These are phyloP conservation scores for Epinotia brunnichana DNA, from an alignment of 2,888 invertebrate genomes.

Conservation along the genomic window DNA sequence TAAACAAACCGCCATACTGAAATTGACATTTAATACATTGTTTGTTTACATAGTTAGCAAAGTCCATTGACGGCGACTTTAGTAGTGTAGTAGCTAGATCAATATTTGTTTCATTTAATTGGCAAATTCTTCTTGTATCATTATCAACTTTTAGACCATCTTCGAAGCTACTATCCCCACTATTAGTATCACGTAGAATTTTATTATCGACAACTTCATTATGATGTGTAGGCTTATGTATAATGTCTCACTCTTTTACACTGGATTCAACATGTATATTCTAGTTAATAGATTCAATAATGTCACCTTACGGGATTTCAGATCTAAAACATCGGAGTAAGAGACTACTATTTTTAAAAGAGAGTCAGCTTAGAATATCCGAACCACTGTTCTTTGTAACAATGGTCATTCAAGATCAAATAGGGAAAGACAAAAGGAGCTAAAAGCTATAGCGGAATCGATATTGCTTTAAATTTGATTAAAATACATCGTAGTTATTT, in stretches of 20 bases:
- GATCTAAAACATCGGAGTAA: not conserved
- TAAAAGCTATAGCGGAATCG: not conserved
- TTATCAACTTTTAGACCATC: not conserved
- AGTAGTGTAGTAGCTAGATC: not conserved
- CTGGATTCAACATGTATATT: constrained; percentile 8
- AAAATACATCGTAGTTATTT: not conserved
- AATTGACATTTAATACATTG: no score
- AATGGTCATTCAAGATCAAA: not conserved
- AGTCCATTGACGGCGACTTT: no score
- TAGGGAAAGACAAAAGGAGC: not conserved
- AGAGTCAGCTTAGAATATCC: not conserved
- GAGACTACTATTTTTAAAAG: not conserved
- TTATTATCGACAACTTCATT: constrained; percentile 40
- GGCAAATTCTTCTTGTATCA: not conserved
- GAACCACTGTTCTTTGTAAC: not conserved
- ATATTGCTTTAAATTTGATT: not conserved
- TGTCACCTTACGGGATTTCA: constrained; percentile 2
- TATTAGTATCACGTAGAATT: constrained; percentile 41
- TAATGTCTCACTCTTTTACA: constrained; percentile 21
- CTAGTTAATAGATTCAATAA: constrained; percentile 5
- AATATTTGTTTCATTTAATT: not conserved
- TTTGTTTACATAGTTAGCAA: no score
- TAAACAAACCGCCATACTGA: no score
- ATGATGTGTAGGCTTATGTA: constrained; percentile 30
- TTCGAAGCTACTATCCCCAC: constrained; percentile 29